A percentile compares a stretch with the other conserved stretches of the same genome.
phyloP scores from a whole-genome alignment of 1,140 invertebrate genomes.

The Chironomus striatipennis region DNA sequence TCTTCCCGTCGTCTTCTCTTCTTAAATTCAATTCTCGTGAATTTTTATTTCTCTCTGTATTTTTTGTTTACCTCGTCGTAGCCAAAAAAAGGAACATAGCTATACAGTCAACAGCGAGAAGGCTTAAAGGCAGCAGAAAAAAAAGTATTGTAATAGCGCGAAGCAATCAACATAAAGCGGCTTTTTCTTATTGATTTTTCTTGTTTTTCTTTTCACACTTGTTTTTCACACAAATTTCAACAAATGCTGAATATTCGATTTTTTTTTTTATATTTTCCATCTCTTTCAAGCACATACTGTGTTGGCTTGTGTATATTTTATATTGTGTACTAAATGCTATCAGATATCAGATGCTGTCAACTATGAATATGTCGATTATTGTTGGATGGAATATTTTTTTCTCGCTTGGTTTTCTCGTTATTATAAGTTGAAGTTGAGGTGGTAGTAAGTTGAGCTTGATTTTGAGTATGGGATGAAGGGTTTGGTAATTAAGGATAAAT shows the following conservation, averaged over 20 bases:
- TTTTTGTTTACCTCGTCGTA: background rate
- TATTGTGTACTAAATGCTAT: conserved; percentile 8
- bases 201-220: conserved; percentile 23
- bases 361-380: conserved; percentile 9
- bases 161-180: conserved; percentile 22
- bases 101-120: background rate
- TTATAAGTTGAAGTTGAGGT: too few species aligned
- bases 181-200: conserved; percentile 23
- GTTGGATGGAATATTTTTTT: background rate
- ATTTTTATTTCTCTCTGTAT: background rate
- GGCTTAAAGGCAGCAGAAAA: background rate
- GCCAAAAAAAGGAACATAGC: background rate
- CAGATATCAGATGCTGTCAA: conserved; percentile 12
- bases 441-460: too few species aligned
- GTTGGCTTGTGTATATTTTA: background rate
- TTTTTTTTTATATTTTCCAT: background rate
- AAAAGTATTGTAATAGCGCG: conserved; percentile 2
- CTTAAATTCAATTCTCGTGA: conserved; percentile 4
- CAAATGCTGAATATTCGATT: background rate
- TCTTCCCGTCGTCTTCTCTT: background rate
- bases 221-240: conserved; percentile 19
- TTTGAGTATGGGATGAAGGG: too few species aligned
- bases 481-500: too few species aligned
- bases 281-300: background rate
- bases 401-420: too few species aligned